These are phyloP conservation scores for Drosophila helvetica DNA, from an alignment of 2,888 invertebrate genomes.

Conservation along the genomic window DNA sequence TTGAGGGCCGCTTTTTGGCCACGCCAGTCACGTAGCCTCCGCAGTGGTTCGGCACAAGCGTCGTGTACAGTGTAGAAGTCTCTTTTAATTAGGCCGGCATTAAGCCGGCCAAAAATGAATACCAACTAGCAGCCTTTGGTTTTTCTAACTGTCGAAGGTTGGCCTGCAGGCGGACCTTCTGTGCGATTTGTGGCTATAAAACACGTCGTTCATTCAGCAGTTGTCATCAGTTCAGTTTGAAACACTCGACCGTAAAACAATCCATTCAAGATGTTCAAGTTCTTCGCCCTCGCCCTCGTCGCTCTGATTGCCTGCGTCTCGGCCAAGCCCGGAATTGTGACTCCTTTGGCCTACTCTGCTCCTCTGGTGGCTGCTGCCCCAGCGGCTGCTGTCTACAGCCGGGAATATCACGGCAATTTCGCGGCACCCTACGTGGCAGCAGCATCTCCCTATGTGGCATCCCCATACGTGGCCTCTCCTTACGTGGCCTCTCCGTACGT, in stretches of 20 bases:
- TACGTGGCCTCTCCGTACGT: slow-evolving; percentile 66
- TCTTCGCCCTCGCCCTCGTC: slow-evolving; percentile 74
- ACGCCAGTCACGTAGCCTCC: slow-evolving; percentile 45
- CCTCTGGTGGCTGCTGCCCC: slow-evolving; percentile 74
- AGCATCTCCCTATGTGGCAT: slow-evolving; percentile 79
- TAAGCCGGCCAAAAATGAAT: slow-evolving; percentile 2
- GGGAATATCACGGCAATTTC: slow-evolving; percentile 85
- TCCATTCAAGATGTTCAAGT: slow-evolving; percentile 69
- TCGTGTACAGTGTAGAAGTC: not conserved
- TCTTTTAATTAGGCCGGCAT: slow-evolving; percentile 42
- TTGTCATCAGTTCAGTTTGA: slow-evolving; percentile 59
- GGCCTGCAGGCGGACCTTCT: too few relatives aligned
- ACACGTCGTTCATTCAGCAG: slow-evolving; percentile 8
- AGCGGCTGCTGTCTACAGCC: slow-evolving; percentile 84
- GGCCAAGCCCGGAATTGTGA: slow-evolving; percentile 80
- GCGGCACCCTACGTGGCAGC: slow-evolving; percentile 78
- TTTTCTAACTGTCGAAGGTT: not conserved
- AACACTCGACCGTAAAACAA: slow-evolving; percentile 27
- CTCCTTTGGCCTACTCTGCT: slow-evolving; percentile 82
- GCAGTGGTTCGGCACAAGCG: not conserved
- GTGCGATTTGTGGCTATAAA: not conserved
- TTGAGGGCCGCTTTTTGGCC: slow-evolving; percentile 6
- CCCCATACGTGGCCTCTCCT: slow-evolving; percentile 59
- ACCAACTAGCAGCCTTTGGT: not conserved
- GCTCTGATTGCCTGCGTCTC: slow-evolving; percentile 75